These are phyloP conservation scores for Chrysina gloriosa DNA, from an alignment of 2,888 invertebrate species.

Conservation along the genomic window DNA sequence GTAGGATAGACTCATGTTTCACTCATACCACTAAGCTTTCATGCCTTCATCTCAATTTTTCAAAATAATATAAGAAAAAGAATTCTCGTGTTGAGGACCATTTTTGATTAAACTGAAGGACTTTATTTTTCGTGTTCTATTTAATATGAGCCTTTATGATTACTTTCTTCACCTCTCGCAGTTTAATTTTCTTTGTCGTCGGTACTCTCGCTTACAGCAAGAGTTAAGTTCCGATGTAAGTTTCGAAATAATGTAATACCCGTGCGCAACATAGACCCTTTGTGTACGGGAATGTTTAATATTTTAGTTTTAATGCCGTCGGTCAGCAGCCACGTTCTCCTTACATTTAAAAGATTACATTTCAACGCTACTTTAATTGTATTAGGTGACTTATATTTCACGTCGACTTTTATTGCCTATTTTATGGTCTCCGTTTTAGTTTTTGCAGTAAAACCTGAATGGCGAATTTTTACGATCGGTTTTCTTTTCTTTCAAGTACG, in stretches of 20 bases:
- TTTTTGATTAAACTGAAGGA: no score
- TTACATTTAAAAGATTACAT: not conserved
- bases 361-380: not conserved
- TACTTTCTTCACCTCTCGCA: not conserved
- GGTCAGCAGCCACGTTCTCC: not conserved
- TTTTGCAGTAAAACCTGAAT: not conserved
- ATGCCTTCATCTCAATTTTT: no score
- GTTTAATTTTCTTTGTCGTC: not conserved
- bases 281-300: not conserved
- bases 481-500: no score
- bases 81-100: no score
- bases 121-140: no score
- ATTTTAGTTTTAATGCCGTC: not conserved
- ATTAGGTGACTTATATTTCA: not conserved
- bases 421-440: not conserved
- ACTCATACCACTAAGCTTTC: no score
- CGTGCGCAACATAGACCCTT: not conserved
- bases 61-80: no score
- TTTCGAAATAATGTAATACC: not conserved
- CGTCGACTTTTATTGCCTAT: not conserved
- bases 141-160: no score
- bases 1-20: no score
- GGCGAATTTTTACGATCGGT: not conserved
- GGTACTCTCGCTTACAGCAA: not conserved
- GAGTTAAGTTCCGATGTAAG: not conserved